Base-by-base conservation (phyloP, 2,888 invertebrate species). In the Rotaria magnacalcarata region DNA sequence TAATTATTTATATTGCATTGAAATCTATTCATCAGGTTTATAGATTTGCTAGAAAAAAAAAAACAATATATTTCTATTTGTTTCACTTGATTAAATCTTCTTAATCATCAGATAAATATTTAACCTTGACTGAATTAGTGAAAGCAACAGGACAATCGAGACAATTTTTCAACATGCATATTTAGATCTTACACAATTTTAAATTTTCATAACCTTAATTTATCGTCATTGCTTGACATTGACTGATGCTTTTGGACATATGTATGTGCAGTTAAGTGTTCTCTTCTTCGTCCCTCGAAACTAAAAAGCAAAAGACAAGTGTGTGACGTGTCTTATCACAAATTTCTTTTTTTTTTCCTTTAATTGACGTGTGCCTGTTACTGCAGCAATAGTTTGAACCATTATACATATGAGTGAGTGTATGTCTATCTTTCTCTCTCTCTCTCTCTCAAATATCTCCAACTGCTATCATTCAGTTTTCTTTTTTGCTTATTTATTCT, bases 301-400 rank as follows among this genome's bases (percentile, higher is more conserved):
- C 27, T 24, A 27, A 60, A 60, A n/a, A n/a, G 24, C 56, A 24
- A 24, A 56, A 56, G 56, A 56, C 24, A 60, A 60, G 27, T 60
- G n/a, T 60, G 58, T 60, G 34, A 67, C 67, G 67, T 16, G 8
- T 67, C 67, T 67, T 67, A 67, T 67, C 67, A 19, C 34, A 6
- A 34, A 67, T 5, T 41, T 34, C 27, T 27, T 67, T 67, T 67
- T 16, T n/a, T 34, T 34, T 2, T 34, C 34, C 0, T 67, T 67
- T 67, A 67, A 67, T 67, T 67, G 67, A 67, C 67, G 67, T 67
- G 67, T 67, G 34, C 19, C 67, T 67, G 67, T 67, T 67, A 34
- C 19, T 67, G 19, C 34, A 67, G 67, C 2, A 67, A 19, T 67
- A 67, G 67, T 34, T 67, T 67, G 34, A 67, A 41, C 34, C 24